Conservation (phyloP, 2,113 vertebrate genomes). For the Shinisaurus crocodilurus region DNA sequence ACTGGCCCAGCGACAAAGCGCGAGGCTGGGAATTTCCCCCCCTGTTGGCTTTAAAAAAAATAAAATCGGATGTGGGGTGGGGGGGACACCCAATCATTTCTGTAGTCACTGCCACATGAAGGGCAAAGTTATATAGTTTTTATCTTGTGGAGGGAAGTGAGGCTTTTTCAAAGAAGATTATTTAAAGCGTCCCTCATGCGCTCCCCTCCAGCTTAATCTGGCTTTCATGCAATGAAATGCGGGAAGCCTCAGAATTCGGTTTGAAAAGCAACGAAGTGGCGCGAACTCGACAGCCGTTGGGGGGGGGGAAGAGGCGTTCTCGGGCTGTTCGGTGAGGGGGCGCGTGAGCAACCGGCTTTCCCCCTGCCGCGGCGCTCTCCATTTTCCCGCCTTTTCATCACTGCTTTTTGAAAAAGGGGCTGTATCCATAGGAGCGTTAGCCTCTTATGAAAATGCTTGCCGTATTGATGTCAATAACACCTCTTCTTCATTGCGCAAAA, state of each 20-base stretch:
- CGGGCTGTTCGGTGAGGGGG: neutral
- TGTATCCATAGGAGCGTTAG: neutral
- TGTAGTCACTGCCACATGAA: neutral
- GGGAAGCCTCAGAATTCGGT: neutral
- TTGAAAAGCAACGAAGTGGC: neutral
- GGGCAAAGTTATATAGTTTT: too few relatives aligned
- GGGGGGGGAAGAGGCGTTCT: fast-evolving
- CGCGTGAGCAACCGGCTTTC: neutral
- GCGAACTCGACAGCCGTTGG: neutral
- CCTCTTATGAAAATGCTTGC: neutral
- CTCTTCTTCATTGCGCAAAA: neutral
- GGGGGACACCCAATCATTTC: neutral
- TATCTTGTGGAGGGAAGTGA: neutral
- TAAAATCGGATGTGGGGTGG: too few relatives aligned
- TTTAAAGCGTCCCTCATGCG: neutral
- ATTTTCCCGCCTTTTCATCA: neutral
- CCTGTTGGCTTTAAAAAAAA: too few relatives aligned
- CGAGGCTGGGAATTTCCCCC: too few relatives aligned
- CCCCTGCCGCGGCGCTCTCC: neutral
- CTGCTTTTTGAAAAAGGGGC: neutral
- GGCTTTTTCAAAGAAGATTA: neutral
- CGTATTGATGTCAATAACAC: neutral
- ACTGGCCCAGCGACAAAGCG: too few relatives aligned
- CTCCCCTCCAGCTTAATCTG: too few relatives aligned
- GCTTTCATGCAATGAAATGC: too few relatives aligned